Base-by-base conservation (phyloP, 2,113 vertebrate species). In the Fregetta grallaria region DNA sequence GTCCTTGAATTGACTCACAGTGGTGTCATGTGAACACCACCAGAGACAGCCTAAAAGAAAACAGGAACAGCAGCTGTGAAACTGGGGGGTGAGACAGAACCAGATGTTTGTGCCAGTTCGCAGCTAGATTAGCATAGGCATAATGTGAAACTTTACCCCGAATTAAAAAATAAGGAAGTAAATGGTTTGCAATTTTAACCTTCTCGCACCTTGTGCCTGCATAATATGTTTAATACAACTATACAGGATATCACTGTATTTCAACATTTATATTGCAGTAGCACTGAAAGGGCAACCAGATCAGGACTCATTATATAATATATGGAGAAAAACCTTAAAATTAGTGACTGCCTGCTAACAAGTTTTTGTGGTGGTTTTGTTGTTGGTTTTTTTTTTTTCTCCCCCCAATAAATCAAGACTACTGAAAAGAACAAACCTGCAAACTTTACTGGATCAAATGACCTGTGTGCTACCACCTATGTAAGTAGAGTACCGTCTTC, bases 401-500 rank as follows among this genome's bases (percentile, higher is more conserved):
- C 38, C 38, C 7, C 16, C 20, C 26, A 42, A 84, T 49, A 92
- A 93, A 85, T 73, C 44, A 96, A 97, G 90, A 32, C 84, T 59
- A 30, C 45, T 6, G 91, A 82, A 74, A 80, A 66, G 45, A 83
- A 15, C 75, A 87, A 79, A 58, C 9, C 86, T 82, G 73, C 52
- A 75, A 95, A 93, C 52, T 61, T 63, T 19, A 89, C 85, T 68
- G 88, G 42, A 81, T 55, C 81, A 67, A 88, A 34, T 73, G 55
- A 82, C 38, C 50, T 42, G 29, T 21, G 7, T 73, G 36, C 56
- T 74, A 50, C 72, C 38, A 72, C 45, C 19, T 26, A 15, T 52
- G 96, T 97, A 62, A 97, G 95, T 96, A 96, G 19, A 92, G 8
- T 40, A 32, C 32, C 6, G 9, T 61, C 56, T 68, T 73, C 3